These are phyloP conservation scores for Amphiduros pacificus DNA, from an alignment of 2,888 invertebrate genomes.

Conservation along the genomic window DNA sequence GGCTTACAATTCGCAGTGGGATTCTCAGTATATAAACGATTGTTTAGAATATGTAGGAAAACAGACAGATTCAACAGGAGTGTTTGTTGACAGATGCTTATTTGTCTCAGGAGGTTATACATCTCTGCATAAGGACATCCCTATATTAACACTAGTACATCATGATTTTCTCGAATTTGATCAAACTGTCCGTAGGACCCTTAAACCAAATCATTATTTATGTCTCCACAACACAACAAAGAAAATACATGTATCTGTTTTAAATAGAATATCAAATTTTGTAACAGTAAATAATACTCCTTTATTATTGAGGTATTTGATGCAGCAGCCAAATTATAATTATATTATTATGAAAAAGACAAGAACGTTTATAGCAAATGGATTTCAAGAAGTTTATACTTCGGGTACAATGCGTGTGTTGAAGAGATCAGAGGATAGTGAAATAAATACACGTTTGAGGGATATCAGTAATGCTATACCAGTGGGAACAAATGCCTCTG, in stretches of 20 bases:
- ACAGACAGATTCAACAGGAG: no score
- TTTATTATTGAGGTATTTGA: slow-evolving; percentile 36
- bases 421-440: slow-evolving; percentile 24
- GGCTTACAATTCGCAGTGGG: no score
- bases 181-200: not conserved
- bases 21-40: no score
- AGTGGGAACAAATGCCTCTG: slow-evolving; percentile 36
- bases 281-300: slow-evolving; percentile 36
- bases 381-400: slow-evolving; percentile 37
- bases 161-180: slow-evolving; percentile 20
- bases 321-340: slow-evolving; percentile 37
- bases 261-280: slow-evolving; percentile 37
- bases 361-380: slow-evolving; percentile 29
- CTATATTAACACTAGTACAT: slow-evolving; percentile 17
- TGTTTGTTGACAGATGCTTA: no score
- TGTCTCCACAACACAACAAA: not conserved
- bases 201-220: slow-evolving; percentile 1
- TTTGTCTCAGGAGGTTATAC: no score
- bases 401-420: slow-evolving; percentile 38
- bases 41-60: no score
- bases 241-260: slow-evolving; percentile 20
- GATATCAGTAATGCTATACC: slow-evolving; percentile 26
- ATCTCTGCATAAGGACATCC: slow-evolving; percentile 15
- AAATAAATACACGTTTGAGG: slow-evolving; percentile 27
- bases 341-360: slow-evolving; percentile 35